Evolutionary conservation across 2,113 vertebrate genomes (phyloP).

Genomic region (Orientallactaga bullata): DNA sequence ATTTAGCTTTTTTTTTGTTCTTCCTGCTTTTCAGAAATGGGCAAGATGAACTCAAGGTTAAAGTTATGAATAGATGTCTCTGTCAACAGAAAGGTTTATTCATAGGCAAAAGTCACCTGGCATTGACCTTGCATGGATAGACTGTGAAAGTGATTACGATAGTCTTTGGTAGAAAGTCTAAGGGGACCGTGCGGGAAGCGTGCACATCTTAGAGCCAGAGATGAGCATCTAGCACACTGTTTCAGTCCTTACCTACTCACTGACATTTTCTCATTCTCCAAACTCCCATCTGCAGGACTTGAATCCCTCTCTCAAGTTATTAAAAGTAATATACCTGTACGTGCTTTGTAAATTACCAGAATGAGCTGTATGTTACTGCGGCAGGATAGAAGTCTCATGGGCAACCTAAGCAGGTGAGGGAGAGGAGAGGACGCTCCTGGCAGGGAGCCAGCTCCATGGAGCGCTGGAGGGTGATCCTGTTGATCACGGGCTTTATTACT

Average conservation of each 20-base stretch:
- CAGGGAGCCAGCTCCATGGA: background rate
- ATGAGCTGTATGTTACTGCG: background rate
- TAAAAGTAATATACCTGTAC: background rate
- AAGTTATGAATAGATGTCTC: background rate
- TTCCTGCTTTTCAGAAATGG: slow-evolving; percentile 33
- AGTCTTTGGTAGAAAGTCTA: background rate
- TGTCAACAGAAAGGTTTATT: slow-evolving; percentile 13
- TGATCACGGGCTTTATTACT: background rate
- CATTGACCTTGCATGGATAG: background rate
- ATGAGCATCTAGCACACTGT: background rate
- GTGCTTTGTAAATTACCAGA: background rate
- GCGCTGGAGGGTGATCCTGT: background rate
- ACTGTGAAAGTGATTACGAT: background rate
- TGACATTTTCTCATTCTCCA: background rate
- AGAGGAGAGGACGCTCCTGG: background rate
- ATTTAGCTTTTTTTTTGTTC: background rate
- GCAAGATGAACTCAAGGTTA: background rate
- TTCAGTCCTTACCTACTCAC: background rate
- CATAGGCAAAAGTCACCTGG: background rate
- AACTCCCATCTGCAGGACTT: background rate
- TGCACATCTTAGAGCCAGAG: background rate
- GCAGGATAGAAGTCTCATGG: background rate
- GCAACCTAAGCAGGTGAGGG: background rate
- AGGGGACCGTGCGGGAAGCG: background rate
- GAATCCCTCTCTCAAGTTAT: background rate